Base-by-base conservation (phyloP, 2,797 vertebrate species). In the Notolepis coatsorum region DNA sequence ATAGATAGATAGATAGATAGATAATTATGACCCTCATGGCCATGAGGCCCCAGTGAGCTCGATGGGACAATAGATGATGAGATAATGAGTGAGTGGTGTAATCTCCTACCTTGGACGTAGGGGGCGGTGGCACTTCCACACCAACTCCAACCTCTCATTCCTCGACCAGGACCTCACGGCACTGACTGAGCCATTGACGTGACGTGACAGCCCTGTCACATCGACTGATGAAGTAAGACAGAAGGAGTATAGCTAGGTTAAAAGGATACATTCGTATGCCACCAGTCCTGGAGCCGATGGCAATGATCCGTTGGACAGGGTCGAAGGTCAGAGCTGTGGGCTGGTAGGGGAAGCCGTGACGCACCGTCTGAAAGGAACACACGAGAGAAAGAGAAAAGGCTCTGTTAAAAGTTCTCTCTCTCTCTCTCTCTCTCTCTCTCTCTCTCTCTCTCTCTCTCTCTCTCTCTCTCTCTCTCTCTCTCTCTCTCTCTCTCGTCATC, bases 211-310 rank as follows among this genome's bases (percentile, higher is more conserved):
- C 31, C 3, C 15, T 17, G 17, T 10, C 23, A 77, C 43, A 41
- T 46, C 15, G 65, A 63, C 49, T 60, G 75, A 81, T 69, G 13
- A 43, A 49, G 33, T 5, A 35, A 56, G 20, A 25, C 2, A 30
- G 47, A 9, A 27, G 24, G 20, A 31, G 53, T 15, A 25, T 7
- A 10, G 25, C 18, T 12, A 1, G 12, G 25, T 25, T 57, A 56
- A 86, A 99, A 99, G 97, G 97, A 99, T 99, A 99, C 97, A 99
- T 96, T 83, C 97, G 92, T 77, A 99, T 92, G 51, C 94, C 96
- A 79, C 97, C 97, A 62, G 94, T 93, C 88, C 96, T 94, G 39
- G 95, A 96, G 58, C 97, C 97, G 31, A 99, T 92, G 50, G 97
- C 97, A 87, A 99, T 86, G 55, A 99, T 93, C 93, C 97, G 98